A percentile compares a stretch with the other conserved stretches of the same genome.
Conservation (phyloP, 2,113 vertebrate genomes). For the Ctenomys sociabilis region DNA sequence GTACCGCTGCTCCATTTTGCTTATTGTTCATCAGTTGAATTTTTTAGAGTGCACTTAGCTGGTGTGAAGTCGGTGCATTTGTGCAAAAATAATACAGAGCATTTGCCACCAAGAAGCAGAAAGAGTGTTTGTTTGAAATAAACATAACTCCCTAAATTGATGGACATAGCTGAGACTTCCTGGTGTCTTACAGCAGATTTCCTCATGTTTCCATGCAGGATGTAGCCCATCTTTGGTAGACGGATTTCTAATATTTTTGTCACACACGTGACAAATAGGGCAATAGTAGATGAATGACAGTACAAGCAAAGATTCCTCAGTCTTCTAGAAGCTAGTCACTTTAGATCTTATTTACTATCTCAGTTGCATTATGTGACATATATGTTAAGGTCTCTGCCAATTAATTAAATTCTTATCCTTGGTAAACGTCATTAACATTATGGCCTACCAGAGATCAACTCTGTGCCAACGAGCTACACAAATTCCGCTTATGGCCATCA, state of each 20-base stretch:
- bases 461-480: background rate
- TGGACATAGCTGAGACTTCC: background rate
- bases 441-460: background rate
- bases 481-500: background rate
- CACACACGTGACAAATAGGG: background rate
- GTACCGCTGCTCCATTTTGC: background rate
- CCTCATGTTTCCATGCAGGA: background rate
- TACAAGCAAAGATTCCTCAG: background rate
- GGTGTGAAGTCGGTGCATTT: background rate
- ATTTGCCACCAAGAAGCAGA: background rate
- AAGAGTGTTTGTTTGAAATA: background rate
- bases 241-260: background rate
- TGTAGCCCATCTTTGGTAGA: background rate
- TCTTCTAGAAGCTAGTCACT: background rate
- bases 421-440: background rate
- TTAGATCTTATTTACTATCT: background rate
- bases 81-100: background rate
- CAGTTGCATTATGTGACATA: too few species aligned
- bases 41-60: background rate
- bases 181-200: background rate
- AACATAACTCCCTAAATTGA: rapidly evolving
- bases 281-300: background rate
- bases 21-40: background rate
- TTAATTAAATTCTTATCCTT: background rate
- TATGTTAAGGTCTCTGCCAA: background rate